A percentile compares a stretch with the other conserved stretches of the same genome.
Conservation (phyloP, 2,888 invertebrate genomes). For the Sinotaia quadrata region DNA sequence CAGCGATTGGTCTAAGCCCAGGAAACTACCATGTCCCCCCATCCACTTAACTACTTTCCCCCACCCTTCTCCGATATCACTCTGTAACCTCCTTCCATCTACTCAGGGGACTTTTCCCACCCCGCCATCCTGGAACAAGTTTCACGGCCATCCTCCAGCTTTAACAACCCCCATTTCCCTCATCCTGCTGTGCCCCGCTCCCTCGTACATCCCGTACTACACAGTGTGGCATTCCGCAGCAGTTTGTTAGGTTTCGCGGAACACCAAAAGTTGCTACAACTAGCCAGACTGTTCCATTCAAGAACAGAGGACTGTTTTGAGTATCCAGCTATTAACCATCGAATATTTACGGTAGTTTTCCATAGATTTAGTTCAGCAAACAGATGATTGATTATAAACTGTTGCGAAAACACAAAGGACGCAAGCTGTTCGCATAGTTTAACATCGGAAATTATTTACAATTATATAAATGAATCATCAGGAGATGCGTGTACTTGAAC, state of each 20-base stretch:
- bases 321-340: too few relatives aligned
- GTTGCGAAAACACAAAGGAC: too few relatives aligned
- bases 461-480: too few relatives aligned
- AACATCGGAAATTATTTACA: too few relatives aligned
- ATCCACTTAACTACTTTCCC: neutral
- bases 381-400: too few relatives aligned
- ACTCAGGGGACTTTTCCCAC: neutral
- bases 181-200: neutral
- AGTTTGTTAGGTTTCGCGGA: constrained; percentile 17
- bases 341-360: too few relatives aligned
- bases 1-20: constrained; percentile 27
- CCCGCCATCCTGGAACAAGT: neutral
- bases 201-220: constrained; percentile 1
- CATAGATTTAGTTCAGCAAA: too few relatives aligned
- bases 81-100: neutral
- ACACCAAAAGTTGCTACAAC: too few relatives aligned
- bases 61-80: neutral
- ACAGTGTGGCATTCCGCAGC: neutral
- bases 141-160: constrained; percentile 2
- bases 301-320: too few relatives aligned
- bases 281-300: too few relatives aligned
- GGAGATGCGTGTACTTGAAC: too few relatives aligned
- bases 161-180: neutral
- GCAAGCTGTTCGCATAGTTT: too few relatives aligned
- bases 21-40: constrained; percentile 10